These are phyloP conservation scores for Pardalotus punctatus DNA, from an alignment of 2,113 vertebrate genomes.

Conservation along the genomic window DNA sequence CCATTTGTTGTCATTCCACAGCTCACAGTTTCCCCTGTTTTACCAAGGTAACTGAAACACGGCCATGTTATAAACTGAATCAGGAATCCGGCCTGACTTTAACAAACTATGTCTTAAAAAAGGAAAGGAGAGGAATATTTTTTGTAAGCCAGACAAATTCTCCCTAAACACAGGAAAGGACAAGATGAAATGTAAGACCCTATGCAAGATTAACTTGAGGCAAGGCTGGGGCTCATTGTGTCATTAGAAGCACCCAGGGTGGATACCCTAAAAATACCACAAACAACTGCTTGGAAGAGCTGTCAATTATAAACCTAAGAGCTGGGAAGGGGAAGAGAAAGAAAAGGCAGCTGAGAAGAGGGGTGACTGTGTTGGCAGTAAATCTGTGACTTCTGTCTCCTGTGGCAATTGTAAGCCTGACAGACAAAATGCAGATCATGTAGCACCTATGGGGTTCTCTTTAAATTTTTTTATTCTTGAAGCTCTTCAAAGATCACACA, in stretches of 20 bases:
- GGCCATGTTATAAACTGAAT: neutral
- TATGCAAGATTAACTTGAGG: neutral
- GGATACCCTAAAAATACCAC: neutral
- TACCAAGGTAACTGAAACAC: neutral
- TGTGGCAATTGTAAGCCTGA: neutral
- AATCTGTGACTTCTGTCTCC: neutral
- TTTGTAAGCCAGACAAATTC: neutral
- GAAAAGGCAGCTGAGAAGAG: neutral
- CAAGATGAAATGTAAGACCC: neutral
- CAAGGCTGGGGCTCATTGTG: neutral
- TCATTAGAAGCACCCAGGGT: neutral
- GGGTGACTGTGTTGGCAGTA: neutral
- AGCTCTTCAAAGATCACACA: constrained; percentile 54
- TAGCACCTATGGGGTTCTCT: constrained; percentile 51
- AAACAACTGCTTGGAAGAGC: neutral
- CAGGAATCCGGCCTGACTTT: neutral
- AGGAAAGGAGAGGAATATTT: neutral
- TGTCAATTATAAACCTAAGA: neutral
- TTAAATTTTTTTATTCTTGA: constrained; percentile 45
- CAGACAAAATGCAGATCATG: constrained; percentile 62
- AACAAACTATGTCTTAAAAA: neutral
- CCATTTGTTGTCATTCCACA: neutral
- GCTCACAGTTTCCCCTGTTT: neutral
- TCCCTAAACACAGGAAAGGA: neutral
- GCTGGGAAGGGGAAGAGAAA: neutral